Evolutionary conservation across 2,888 invertebrate species (phyloP), one percentile per base, ranked within the genome.

Genomic region (Luffia ferchaultella): DNA sequence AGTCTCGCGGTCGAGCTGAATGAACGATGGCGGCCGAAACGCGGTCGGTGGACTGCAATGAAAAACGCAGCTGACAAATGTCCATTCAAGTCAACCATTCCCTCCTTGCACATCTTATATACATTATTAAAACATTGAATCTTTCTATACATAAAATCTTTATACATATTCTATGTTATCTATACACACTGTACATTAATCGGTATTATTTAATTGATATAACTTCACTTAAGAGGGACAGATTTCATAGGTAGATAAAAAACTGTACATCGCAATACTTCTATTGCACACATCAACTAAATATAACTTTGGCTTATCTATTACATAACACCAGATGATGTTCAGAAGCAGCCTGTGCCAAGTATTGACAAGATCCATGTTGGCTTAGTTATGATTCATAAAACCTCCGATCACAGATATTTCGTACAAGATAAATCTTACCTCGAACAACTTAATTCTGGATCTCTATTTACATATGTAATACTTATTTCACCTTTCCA

Each of bases 291-390:
- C 75, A 68, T 40, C 20, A 77, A 78, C 72, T 78, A 76, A 71
- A 75, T 65, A 76, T 76, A 79, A 75, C 82, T 83, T 82, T 82
- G 82, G 82, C 78, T 80, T 79, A 77, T 74, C 73, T 70, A 75
- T 78, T 30, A 30, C 30, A 30, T 12, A 30, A 30, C 30, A 30
- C 12, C 30, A 30, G 30, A 30, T 12, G 30, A 30, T 30, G 30
- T 12, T 30, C 30, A 30, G 3, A 30, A 30, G 12, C 30, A 30
- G 30, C 30, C 30, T 12, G 12, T 30, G 30, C 30, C 30, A 30
- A 30, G 5, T 30, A 30, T 30, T 30, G 30, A 30, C 30, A 30
- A 30, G 12, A 30, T 30, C 3, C 30, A 30, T 30, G 30, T 30
- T 12, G 12, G n/a, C 30, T 12, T 30, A 30, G 3, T 30, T 30